These are phyloP conservation scores for Theocolax elegans DNA, from an alignment of 1,140 invertebrate genomes.

Conservation along the genomic window DNA sequence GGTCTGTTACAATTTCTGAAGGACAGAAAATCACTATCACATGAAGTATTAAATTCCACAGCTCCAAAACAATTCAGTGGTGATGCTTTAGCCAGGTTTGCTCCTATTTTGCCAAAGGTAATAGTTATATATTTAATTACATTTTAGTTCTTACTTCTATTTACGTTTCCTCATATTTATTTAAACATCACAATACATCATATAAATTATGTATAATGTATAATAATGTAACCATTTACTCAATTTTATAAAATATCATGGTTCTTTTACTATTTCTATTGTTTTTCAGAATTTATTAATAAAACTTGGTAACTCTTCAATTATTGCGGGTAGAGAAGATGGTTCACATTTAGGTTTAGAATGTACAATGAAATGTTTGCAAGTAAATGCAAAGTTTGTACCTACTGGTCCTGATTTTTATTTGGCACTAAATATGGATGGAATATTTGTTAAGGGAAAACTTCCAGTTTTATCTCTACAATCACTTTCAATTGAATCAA, in stretches of 20 bases:
- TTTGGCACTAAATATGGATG: slow-evolving; percentile 74
- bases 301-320: slow-evolving; percentile 76
- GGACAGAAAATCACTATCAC: slow-evolving; percentile 59
- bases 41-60: slow-evolving; percentile 48
- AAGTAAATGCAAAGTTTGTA: slow-evolving; percentile 70
- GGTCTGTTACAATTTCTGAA: slow-evolving; percentile 62
- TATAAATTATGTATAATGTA: too few relatives aligned
- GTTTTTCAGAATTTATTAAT: slow-evolving; percentile 74
- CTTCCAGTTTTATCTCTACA: slow-evolving; percentile 72
- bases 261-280: too few relatives aligned
- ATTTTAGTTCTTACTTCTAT: not conserved
- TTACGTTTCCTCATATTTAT: slow-evolving; percentile 15
- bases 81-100: slow-evolving; percentile 59
- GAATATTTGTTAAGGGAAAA: slow-evolving; percentile 74
- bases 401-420: slow-evolving; percentile 69
- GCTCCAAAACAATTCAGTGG: slow-evolving; percentile 47
- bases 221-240: too few relatives aligned
- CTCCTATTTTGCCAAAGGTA: slow-evolving; percentile 82
- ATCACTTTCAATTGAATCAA: slow-evolving; percentile 78
- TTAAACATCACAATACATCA: too few relatives aligned
- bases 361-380: slow-evolving; percentile 62
- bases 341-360: slow-evolving; percentile 66
- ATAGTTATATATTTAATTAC: slow-evolving; percentile 16
- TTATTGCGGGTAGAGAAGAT: slow-evolving; percentile 75
- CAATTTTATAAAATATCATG: too few relatives aligned